Base-by-base conservation (phyloP, 64 coral and sea anemone genomes). In the Trachythela sp. region DNA sequence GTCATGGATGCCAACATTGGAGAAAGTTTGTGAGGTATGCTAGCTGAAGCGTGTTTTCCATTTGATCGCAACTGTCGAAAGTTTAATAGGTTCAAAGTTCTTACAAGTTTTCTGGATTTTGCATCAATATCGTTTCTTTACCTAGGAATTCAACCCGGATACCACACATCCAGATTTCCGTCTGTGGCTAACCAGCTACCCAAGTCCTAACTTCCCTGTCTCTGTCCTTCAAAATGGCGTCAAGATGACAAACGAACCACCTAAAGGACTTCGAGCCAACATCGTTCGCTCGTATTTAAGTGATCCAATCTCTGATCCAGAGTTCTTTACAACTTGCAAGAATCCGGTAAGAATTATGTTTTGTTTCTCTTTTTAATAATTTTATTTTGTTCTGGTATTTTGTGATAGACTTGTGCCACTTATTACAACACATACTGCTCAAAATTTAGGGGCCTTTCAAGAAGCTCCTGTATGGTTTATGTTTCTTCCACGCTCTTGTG, bases 221-320 rank as follows among this genome's bases (percentile, higher is more conserved):
- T 91, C 95, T 38, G 95, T 98, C 15, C 91, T 98, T 48, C 95
- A 98, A 83, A 98, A 98, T 90, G 95, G 95, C 40, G 95, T 98
- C n/a, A 98, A 98, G 83, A 98, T 98, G 95, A 98, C 95, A 1
- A 98, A 98, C 39, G 95, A 98, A 42, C 95, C 95, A 33, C 95
- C 95, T 1, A 98, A 98, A 85, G 95, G 95, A 31, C 77, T 98
- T 48, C 88, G 90, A 22, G 94, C 95, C n/a, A 98, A 98, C 52
- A 77, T 98, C 40, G 91, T 76, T 18, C 89, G 95, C 20, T 98
- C 95, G 5, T 98, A 98, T 59, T 80, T 98, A 40, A 91, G 93
- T 64, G 95, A 98, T 45, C 95, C 95, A 22, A 98, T 98, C 86
- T 98, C 95, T 22, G 95, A 98, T 39, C 93, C 93, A 17, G 95